phyloP scores from a whole-genome alignment of 2,797 vertebrate species.

The Ctenosaura bakeri region DNA sequence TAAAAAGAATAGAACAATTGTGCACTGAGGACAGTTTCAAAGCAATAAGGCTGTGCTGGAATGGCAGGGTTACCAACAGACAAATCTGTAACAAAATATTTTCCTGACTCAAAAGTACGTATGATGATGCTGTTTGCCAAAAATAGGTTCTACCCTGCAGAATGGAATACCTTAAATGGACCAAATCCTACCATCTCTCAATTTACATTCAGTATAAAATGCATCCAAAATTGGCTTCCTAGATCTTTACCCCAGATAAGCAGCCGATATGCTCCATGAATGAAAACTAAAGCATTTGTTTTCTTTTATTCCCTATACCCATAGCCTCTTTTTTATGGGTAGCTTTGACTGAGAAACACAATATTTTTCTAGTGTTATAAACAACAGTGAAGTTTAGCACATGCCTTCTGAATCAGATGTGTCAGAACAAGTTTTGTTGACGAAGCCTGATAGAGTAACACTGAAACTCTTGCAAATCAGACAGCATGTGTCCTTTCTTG shows the following conservation, averaged over 20 bases:
- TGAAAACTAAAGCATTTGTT: constrained; percentile 4
- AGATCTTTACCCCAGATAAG: constrained; percentile 36
- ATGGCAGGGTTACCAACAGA: constrained; percentile 35
- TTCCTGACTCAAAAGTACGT: constrained; percentile 35
- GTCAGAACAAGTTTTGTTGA: not conserved
- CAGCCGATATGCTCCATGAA: not conserved
- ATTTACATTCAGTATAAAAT: constrained; percentile 1
- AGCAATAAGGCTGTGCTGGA: constrained; percentile 10
- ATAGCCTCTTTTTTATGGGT: not conserved
- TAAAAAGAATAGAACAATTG: constrained; percentile 14
- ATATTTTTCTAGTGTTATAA: not conserved
- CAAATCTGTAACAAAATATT: constrained; percentile 39
- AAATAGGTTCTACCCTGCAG: constrained; percentile 36
- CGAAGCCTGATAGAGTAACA: not conserved
- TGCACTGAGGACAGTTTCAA: not conserved
- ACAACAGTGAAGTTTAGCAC: not conserved
- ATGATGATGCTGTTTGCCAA: constrained; percentile 29
- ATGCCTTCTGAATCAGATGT: not conserved
- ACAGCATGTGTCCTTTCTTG: not conserved
- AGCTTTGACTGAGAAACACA: not conserved
- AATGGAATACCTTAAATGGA: constrained; percentile 47
- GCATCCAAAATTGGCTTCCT: constrained; percentile 23
- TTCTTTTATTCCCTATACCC: not conserved
- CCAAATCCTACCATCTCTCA: not conserved
- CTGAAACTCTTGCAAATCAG: not conserved